Conservation (phyloP, 2,113 vertebrate species). For the Paramisgurnus dabryanus region DNA sequence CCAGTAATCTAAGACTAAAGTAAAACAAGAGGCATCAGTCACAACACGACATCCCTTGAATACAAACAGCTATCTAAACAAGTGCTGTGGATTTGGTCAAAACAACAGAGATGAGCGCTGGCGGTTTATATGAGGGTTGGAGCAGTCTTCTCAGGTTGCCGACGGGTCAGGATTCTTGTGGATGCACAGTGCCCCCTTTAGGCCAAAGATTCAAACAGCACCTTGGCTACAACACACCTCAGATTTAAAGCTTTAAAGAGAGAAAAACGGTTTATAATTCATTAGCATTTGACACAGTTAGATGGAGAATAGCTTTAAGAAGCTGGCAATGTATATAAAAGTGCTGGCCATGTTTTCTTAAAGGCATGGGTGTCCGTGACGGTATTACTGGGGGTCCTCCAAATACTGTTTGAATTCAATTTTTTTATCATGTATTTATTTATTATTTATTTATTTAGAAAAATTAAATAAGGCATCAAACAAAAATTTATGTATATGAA, state of each 20-base stretch:
- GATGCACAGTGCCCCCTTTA: slow-evolving; percentile 88
- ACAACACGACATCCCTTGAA: slow-evolving; percentile 35
- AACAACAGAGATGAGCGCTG: slow-evolving; percentile 15
- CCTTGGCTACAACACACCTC: neutral
- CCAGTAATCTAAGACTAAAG: slow-evolving; percentile 3
- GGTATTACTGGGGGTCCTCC: too few species aligned
- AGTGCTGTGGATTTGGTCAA: slow-evolving; percentile 23
- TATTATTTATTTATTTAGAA: too few species aligned
- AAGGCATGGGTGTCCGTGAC: too few species aligned
- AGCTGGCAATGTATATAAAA: neutral
- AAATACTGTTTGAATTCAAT: too few species aligned
- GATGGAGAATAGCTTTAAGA: slow-evolving; percentile 17
- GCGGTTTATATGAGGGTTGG: slow-evolving; percentile 14
- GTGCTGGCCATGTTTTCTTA: too few species aligned
- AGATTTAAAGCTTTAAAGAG: slow-evolving; percentile 16
- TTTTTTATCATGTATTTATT: too few species aligned
- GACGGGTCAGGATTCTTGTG: slow-evolving; percentile 43
- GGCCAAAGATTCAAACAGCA: slow-evolving; percentile 57
- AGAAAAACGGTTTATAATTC: slow-evolving; percentile 29
- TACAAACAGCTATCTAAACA: slow-evolving; percentile 40
- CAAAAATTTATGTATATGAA: too few species aligned
- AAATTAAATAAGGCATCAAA: too few species aligned
- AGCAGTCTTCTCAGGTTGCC: neutral
- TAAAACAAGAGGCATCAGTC: slow-evolving; percentile 12
- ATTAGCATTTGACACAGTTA: slow-evolving; percentile 32